Percentiles rank a stretch among this genome's conserved stretches.
These are phyloP conservation scores for Blastobasis lacticolella DNA, from an alignment of 2,888 invertebrate genomes.

Conservation along the genomic window DNA sequence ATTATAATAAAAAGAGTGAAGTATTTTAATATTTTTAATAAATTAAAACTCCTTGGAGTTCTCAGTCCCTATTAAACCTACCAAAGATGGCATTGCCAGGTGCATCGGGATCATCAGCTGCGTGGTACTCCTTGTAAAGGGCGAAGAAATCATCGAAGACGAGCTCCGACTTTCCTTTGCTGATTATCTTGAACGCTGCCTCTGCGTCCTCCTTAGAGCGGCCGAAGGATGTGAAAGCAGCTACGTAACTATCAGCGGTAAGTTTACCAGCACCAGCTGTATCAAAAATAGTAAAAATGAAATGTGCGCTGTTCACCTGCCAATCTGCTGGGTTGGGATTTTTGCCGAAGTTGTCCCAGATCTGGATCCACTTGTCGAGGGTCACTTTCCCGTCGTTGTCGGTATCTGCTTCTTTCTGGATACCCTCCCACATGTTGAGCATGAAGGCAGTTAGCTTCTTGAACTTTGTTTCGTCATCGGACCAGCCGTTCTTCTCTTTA, in stretches of 20 bases:
- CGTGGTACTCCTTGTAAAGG: constrained; percentile 84
- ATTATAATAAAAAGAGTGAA: no score
- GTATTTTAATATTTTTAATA: no score
- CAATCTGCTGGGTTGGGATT: constrained; percentile 74
- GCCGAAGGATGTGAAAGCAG: constrained; percentile 86
- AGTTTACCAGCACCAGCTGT: constrained; percentile 84
- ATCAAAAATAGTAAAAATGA: constrained; percentile 90
- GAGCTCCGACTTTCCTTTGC: constrained; percentile 82
- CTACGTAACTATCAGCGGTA: constrained; percentile 86
- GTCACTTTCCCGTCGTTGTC: constrained; percentile 87
- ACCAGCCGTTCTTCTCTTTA: constrained; percentile 85
- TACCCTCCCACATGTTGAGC: constrained; percentile 81
- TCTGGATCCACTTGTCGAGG: constrained; percentile 85
- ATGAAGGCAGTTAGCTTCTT: constrained; percentile 74
- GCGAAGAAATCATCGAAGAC: constrained; percentile 83
- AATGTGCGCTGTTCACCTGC: constrained; percentile 88
- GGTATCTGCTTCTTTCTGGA: constrained; percentile 81
- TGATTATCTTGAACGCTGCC: constrained; percentile 85
- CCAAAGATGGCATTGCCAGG: constrained; percentile 82
- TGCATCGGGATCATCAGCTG: constrained; percentile 65
- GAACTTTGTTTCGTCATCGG: constrained; percentile 80
- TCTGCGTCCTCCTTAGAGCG: constrained; percentile 81
- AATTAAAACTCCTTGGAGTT: no score
- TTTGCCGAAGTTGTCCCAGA: constrained; percentile 80
- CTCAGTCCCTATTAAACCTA: no score